Percentiles rank a stretch among this genome's conserved stretches.
phyloP scores from a whole-genome alignment of 2,113 vertebrate genomes.

The Pitta sordida region DNA sequence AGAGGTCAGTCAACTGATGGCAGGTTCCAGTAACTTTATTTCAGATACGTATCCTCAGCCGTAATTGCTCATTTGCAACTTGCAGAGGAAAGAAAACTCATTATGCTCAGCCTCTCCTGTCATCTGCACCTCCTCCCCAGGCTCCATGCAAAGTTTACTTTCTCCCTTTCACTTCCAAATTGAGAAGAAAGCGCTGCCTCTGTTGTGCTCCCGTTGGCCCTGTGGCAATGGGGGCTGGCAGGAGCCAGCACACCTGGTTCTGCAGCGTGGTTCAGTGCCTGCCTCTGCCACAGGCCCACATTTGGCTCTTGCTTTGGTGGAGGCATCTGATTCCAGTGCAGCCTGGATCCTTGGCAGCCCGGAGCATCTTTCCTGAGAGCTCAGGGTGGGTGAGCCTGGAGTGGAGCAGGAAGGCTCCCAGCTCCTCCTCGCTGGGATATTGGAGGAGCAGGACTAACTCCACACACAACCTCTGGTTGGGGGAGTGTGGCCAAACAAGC shows the following conservation, averaged over 20 bases:
- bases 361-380: background rate
- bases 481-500: fast-evolving
- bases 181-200: background rate
- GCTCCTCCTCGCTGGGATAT: fast-evolving
- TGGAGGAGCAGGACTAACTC: background rate
- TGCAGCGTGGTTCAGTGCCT: background rate
- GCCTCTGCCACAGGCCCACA: background rate
- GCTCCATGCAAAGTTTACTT: background rate
- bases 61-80: background rate
- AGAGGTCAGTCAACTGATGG: background rate
- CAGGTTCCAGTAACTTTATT: background rate
- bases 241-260: background rate
- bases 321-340: background rate
- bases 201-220: background rate
- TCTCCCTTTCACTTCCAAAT: background rate
- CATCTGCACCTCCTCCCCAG: background rate
- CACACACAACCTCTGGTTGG: fast-evolving
- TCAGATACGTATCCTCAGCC: background rate
- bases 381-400: background rate
- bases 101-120: background rate
- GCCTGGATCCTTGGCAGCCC: background rate
- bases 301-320: background rate
- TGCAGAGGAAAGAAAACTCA: background rate
- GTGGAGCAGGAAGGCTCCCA: background rate
- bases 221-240: background rate